Evolutionary conservation across 2,797 vertebrate species (phyloP).

Genomic region (Hozukius guyotensis): DNA sequence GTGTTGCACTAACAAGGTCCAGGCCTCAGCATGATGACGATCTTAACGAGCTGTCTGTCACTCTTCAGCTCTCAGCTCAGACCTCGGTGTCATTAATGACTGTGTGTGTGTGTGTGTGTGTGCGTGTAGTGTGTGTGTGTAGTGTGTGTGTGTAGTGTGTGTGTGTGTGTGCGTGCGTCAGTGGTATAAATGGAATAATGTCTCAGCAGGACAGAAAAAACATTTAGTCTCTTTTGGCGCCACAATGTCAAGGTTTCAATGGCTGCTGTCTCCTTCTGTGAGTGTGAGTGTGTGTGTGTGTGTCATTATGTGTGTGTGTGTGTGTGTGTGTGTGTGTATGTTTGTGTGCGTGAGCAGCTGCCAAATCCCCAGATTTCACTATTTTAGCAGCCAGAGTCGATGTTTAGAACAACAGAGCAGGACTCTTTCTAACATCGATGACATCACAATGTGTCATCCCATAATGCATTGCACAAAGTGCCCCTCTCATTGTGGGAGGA

Average conservation of each 20-base stretch:
- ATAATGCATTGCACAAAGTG: slow-evolving; percentile 23
- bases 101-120: neutral
- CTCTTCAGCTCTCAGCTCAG: slow-evolving; percentile 71
- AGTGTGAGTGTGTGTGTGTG: slow-evolving; percentile 25
- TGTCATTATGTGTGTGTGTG: slow-evolving; percentile 23
- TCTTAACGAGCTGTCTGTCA: slow-evolving; percentile 85
- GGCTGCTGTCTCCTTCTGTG: slow-evolving; percentile 55
- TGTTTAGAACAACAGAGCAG: slow-evolving; percentile 16
- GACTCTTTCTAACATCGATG: neutral
- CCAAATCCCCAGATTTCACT: slow-evolving; percentile 10
- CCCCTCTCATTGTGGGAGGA: neutral
- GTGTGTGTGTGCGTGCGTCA: slow-evolving; percentile 30
- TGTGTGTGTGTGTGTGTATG: neutral
- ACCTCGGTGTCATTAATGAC: slow-evolving; percentile 70
- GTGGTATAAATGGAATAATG: slow-evolving; percentile 74
- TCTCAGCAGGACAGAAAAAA: slow-evolving; percentile 76
- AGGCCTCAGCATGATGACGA: slow-evolving; percentile 77
- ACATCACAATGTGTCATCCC: slow-evolving; percentile 10
- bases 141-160: slow-evolving; percentile 36
- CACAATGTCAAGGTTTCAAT: slow-evolving; percentile 76
- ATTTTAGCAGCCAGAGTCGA: slow-evolving; percentile 1
- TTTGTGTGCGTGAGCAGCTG: slow-evolving; percentile 26
- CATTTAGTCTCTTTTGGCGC: slow-evolving; percentile 75
- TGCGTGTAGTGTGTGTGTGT: neutral
- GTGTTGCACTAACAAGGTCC: slow-evolving; percentile 80